A percentile compares a stretch with the other conserved stretches of the same genome.
Evolutionary conservation across 2,888 invertebrate genomes (phyloP).

Genomic region (Drosophila paranaensis): DNA sequence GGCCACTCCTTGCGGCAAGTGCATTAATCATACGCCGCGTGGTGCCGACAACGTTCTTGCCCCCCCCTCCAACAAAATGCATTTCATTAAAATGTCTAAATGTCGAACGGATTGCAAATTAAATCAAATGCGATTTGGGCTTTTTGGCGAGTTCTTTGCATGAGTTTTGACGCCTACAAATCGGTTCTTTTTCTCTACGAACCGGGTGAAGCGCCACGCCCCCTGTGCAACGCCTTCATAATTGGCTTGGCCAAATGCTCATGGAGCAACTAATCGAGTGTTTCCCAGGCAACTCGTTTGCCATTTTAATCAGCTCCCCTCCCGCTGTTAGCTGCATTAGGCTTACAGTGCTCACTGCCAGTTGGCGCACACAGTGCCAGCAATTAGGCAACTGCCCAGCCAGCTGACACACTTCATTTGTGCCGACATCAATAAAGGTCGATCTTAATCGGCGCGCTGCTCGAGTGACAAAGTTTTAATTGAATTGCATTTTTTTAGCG

Average conservation of each 20-base stretch:
- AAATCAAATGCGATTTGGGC: constrained; percentile 54
- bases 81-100: constrained; percentile 49
- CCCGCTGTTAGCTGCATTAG: constrained; percentile 9
- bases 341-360: constrained; percentile 35
- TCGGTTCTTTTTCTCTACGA: constrained; percentile 10
- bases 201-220: constrained; percentile 45
- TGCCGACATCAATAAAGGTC: constrained; percentile 53
- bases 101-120: constrained; percentile 51
- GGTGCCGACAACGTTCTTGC: constrained; percentile 21
- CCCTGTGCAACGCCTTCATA: constrained; percentile 43
- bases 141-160: constrained; percentile 39
- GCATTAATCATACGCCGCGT: constrained; percentile 65
- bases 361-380: constrained; percentile 31
- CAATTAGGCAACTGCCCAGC: constrained; percentile 19
- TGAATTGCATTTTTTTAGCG: constrained; percentile 54
- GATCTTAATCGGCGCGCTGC: constrained; percentile 34
- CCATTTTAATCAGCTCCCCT: constrained; percentile 46
- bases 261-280: constrained; percentile 17
- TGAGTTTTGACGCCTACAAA: constrained; percentile 41
- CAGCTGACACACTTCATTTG: constrained; percentile 50
- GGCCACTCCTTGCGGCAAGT: constrained; percentile 48
- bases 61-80: constrained; percentile 6
- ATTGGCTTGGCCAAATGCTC: constrained; percentile 24
- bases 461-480: constrained; percentile 66
- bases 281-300: constrained; percentile 52